phyloP scores from a whole-genome alignment of 2,113 vertebrate species.

The Garra rufa region DNA sequence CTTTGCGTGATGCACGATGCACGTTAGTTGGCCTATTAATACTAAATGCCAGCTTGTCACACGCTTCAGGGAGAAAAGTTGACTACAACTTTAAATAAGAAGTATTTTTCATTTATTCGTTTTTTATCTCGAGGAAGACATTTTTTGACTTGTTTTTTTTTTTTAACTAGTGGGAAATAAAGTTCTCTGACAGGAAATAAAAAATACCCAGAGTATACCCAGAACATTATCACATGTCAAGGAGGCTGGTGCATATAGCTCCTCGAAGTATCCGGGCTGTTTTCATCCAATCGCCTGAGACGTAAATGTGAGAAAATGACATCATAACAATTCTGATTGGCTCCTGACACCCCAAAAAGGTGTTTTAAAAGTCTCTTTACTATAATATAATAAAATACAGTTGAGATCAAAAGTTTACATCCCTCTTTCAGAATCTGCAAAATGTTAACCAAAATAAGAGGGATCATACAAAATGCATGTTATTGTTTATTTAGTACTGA shows the following conservation, averaged over 20 bases:
- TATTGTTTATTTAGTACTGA: no score
- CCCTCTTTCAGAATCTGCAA: no score
- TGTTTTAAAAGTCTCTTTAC: not conserved
- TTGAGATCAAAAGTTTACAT: no score
- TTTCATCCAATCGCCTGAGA: not conserved
- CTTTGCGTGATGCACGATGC: constrained; percentile 28
- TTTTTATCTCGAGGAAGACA: constrained; percentile 1
- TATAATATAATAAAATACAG: no score
- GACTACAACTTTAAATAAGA: constrained; percentile 9
- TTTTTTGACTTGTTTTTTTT: not conserved
- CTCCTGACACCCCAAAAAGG: not conserved
- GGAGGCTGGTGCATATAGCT: not conserved
- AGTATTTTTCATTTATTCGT: constrained; percentile 6
- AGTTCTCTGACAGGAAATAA: constrained; percentile 7
- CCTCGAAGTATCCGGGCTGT: not conserved
- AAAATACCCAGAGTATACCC: not conserved
- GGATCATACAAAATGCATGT: no score
- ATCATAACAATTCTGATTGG: not conserved
- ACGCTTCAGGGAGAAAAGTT: not conserved
- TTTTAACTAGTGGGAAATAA: not conserved
- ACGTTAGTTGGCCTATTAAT: constrained; percentile 23
- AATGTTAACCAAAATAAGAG: no score
- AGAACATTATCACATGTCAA: not conserved
- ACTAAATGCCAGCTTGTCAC: constrained; percentile 27
- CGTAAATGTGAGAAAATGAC: not conserved